Conservation (phyloP, 2,797 vertebrate genomes). For the Sternarchorhynchus goeldii region DNA sequence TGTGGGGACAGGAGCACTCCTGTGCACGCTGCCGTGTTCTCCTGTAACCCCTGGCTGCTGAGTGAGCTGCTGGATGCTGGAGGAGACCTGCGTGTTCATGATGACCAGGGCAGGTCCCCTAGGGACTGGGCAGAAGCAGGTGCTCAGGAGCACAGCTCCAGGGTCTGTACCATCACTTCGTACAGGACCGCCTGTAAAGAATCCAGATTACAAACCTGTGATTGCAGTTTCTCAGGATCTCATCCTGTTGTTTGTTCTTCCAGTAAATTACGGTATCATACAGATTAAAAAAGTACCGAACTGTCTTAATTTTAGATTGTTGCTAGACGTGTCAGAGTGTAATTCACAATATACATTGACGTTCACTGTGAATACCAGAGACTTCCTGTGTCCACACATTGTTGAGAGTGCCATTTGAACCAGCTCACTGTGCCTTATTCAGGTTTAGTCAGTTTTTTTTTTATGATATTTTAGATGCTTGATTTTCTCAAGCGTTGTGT, state of each 20-base stretch:
- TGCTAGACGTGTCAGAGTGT: no score
- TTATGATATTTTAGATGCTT: slow-evolving; percentile 71
- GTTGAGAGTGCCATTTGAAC: neutral
- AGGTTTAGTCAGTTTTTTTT: neutral
- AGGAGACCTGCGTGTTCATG: slow-evolving; percentile 83
- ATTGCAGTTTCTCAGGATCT: no score
- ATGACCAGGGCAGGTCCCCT: slow-evolving; percentile 72
- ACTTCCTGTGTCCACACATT: no score
- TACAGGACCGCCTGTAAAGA: no score
- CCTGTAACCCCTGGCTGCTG: slow-evolving; percentile 79
- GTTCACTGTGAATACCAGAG: no score
- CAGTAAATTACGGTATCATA: no score
- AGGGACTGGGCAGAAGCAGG: slow-evolving; percentile 77
- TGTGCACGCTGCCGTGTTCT: slow-evolving; percentile 85
- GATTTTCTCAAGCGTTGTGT: slow-evolving; percentile 80
- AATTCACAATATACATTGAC: no score
- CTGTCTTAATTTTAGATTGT: no score
- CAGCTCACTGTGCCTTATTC: no score
- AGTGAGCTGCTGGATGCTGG: slow-evolving; percentile 81
- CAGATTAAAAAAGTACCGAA: no score
- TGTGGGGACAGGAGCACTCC: slow-evolving; percentile 84
- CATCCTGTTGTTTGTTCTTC: no score
- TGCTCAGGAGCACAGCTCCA: slow-evolving; percentile 68
- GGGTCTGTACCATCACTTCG: slow-evolving; percentile 62
- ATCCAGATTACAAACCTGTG: no score